Conservation (phyloP, 2,888 invertebrate genomes). For the Amphipoea oculea region DNA sequence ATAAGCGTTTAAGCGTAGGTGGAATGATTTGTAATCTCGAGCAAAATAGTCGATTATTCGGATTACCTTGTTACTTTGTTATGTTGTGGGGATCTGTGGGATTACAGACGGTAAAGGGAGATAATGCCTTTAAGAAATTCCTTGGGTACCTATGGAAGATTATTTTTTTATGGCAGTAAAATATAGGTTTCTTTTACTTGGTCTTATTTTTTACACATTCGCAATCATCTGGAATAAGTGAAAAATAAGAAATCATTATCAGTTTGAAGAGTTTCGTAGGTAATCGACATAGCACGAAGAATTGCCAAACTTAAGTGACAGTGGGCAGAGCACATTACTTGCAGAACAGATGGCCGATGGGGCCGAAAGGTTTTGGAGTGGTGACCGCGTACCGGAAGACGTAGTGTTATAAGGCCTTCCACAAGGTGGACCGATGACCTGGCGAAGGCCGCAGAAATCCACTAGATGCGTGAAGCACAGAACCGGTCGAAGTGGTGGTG, state of each 20-base stretch:
- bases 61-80: slow-evolving; percentile 34
- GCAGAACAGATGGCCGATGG: no score
- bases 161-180: background rate
- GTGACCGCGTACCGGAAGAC: no score
- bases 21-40: slow-evolving; percentile 56
- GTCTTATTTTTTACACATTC: background rate
- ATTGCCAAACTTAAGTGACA: no score
- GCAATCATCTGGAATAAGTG: background rate
- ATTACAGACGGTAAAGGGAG: slow-evolving; percentile 17
- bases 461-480: no score
- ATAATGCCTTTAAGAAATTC: slow-evolving; percentile 23
- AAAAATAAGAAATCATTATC: background rate
- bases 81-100: background rate
- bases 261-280: no score
- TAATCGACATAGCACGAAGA: no score
- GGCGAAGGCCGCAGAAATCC: no score
- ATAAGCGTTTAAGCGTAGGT: slow-evolving; percentile 48
- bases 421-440: no score
- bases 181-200: background rate
- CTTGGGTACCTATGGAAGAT: background rate
- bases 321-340: no score
- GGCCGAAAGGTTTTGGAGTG: no score
- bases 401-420: no score
- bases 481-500: no score
- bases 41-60: slow-evolving; percentile 53